Percentiles rank a stretch among this genome's conserved stretches.
Conservation (phyloP, 2,113 vertebrate species). For the Smithornis capensis region DNA sequence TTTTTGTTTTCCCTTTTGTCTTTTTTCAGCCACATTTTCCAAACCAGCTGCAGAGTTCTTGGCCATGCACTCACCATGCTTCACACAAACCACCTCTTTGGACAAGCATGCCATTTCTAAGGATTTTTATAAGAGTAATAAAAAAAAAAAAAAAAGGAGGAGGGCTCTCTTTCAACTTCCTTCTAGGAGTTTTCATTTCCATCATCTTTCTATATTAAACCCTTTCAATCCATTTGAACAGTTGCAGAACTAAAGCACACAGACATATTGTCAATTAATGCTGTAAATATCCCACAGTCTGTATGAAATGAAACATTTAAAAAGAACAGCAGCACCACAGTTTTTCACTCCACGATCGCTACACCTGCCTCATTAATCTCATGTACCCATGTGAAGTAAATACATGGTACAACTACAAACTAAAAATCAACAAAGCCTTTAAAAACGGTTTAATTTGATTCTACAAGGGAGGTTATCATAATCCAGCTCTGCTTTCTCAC, state of each 20-base stretch:
- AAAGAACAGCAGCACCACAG: slow-evolving; percentile 45
- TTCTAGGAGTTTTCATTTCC: slow-evolving; percentile 15
- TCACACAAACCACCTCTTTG: background rate
- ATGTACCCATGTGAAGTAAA: slow-evolving; percentile 42
- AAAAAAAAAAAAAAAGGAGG: background rate
- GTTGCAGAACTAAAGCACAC: slow-evolving; percentile 53
- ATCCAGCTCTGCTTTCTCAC: slow-evolving; percentile 32
- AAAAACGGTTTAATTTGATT: slow-evolving; percentile 52
- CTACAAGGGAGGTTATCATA: slow-evolving; percentile 57
- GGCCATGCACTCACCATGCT: background rate
- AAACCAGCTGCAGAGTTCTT: background rate
- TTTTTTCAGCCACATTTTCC: background rate
- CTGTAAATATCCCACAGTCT: slow-evolving; percentile 40
- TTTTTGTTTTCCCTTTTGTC: background rate
- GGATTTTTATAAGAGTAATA: background rate
- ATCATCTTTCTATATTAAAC: background rate
- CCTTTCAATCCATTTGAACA: slow-evolving; percentile 37
- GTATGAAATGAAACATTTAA: slow-evolving; percentile 45
- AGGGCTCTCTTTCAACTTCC: background rate
- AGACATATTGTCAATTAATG: slow-evolving; percentile 65
- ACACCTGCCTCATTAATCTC: slow-evolving; percentile 28
- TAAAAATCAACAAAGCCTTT: slow-evolving; percentile 55
- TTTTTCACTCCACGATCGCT: slow-evolving; percentile 29
- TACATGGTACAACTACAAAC: slow-evolving; percentile 24
- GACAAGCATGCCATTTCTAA: background rate